Base-by-base conservation (phyloP, 2,888 invertebrate genomes). In the Eristalis intricaria region DNA sequence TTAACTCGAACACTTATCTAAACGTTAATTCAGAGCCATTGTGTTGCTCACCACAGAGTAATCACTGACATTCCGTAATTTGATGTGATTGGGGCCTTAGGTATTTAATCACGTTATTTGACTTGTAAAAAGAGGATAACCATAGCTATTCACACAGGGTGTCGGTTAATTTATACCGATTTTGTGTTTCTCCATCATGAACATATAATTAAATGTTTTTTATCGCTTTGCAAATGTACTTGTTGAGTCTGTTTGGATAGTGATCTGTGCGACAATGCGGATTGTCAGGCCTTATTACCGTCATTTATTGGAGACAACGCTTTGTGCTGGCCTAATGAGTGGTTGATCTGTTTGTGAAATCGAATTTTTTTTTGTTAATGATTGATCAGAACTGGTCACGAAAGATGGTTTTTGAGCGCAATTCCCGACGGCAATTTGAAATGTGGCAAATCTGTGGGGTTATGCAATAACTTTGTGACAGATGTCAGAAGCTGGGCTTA, bases 61-160 rank as follows among this genome's bases (percentile, higher is more conserved):
- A n/a, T n/a, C 56, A 38, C 58, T 38, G 23, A 35, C 35, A 22
- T 19, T 23, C 13, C 19, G 22, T 58, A 70, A 70, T 70, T 70
- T 60, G 23, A 58, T 70, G 56, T 32, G 69, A 70, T 70, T 70
- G 38, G 22, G 26, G 35, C 58, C 58, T 58, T 58, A 32, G 22
- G 26, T 58, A 65, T 26, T 60, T 26, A 60, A 60, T 60, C 26
- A 23, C 23, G 26, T 23, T 29, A 15, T 60, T 60, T 60, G 26
- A 60, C 13, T 60, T 60, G 60, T 60, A 60, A 60, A 60, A 60
- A n/a, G 60, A 60, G 15, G 60, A 29, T 60, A 60, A 26, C 60
- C 60, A 8, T 10, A 15, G 60, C 50, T 23, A 26, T 60, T 60
- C 35, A 65, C 13, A 19, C 38, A 65, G 22, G 5, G 64, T 38